Percentiles rank a stretch among this genome's conserved stretches.
These are phyloP conservation scores for Polia nebulosa DNA, from an alignment of 2,888 invertebrate genomes.

Conservation along the genomic window DNA sequence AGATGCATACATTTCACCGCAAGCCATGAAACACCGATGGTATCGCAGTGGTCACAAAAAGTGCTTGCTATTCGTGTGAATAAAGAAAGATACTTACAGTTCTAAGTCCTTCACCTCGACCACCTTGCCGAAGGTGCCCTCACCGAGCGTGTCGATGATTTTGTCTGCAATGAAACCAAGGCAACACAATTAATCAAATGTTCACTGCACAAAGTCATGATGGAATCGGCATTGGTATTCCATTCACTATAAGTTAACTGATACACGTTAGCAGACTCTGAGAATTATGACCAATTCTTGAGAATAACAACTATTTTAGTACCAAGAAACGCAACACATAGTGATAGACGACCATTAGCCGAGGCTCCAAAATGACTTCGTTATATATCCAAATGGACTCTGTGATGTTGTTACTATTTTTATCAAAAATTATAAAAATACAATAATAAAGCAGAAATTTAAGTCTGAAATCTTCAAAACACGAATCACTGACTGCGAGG, in stretches of 20 bases:
- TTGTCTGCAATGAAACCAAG: conserved; percentile 97
- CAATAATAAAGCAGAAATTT: conserved; percentile 64
- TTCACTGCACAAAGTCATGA: conserved; percentile 80
- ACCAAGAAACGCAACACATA: conserved; percentile 51
- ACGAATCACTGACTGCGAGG: conserved; percentile 69
- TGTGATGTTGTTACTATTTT: conserved; percentile 62
- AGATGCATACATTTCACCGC: conserved; percentile 39
- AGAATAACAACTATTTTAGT: conserved; percentile 52
- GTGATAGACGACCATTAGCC: conserved; percentile 67
- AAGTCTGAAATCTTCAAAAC: conserved; percentile 69
- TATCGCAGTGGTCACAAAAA: conserved; percentile 43
- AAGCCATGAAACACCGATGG: conserved; percentile 29
- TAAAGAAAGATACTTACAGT: conserved; percentile 93
- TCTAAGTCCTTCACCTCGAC: conserved; percentile 99
- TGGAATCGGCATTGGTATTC: conserved; percentile 79
- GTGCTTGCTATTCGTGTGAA: conserved; percentile 4
- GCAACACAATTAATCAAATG: conserved; percentile 78
- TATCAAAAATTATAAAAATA: conserved; percentile 63
- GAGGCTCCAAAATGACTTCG: conserved; percentile 81
- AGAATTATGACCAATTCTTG: conserved; percentile 56
- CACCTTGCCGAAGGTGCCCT: conserved; percentile 99
- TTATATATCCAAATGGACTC: conserved; percentile 57
- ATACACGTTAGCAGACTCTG: conserved; percentile 51
- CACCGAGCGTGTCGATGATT: conserved; percentile 99
- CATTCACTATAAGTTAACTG: conserved; percentile 58